Percentiles rank a stretch among this genome's conserved stretches.
phyloP scores from a whole-genome alignment of 2,797 vertebrate genomes.

The Capromys pilorides region DNA sequence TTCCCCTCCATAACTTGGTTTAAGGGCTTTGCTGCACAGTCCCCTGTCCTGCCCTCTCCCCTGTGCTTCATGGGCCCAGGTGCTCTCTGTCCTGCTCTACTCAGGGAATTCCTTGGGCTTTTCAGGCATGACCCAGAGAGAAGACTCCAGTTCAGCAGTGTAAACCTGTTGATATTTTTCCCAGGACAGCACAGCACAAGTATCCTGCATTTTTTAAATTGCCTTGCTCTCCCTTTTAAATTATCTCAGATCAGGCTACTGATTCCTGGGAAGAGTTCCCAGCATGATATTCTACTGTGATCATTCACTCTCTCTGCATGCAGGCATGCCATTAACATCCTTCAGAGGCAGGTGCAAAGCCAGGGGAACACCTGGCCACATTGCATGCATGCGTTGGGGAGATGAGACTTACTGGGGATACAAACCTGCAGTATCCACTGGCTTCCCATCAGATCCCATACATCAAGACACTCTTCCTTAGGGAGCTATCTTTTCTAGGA shows the following conservation, averaged over 20 bases:
- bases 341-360: slow-evolving; percentile 42
- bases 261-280: slow-evolving; percentile 59
- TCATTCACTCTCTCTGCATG: slow-evolving; percentile 53
- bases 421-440: slow-evolving; percentile 7
- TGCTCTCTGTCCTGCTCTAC: background rate
- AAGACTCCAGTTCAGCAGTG: slow-evolving; percentile 3
- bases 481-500: slow-evolving; percentile 42
- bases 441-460: slow-evolving; percentile 49
- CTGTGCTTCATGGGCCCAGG: background rate
- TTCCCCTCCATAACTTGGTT: background rate
- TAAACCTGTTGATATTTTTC: slow-evolving; percentile 4
- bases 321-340: background rate
- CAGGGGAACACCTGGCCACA: slow-evolving; percentile 59
- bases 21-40: background rate
- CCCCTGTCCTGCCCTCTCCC: background rate
- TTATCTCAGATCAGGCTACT: background rate
- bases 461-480: slow-evolving; percentile 17
- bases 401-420: background rate
- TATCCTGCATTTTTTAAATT: slow-evolving; percentile 17
- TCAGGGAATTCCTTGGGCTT: slow-evolving; percentile 56
- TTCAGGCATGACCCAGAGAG: slow-evolving; percentile 49
- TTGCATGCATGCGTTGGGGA: slow-evolving; percentile 36
- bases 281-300: slow-evolving; percentile 34
- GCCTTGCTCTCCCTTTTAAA: slow-evolving; percentile 56
- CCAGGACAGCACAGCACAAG: slow-evolving; percentile 54